Evolutionary conservation across 2,797 vertebrate genomes (phyloP).

Genomic region (Heteromormyrus szaboi): DNA sequence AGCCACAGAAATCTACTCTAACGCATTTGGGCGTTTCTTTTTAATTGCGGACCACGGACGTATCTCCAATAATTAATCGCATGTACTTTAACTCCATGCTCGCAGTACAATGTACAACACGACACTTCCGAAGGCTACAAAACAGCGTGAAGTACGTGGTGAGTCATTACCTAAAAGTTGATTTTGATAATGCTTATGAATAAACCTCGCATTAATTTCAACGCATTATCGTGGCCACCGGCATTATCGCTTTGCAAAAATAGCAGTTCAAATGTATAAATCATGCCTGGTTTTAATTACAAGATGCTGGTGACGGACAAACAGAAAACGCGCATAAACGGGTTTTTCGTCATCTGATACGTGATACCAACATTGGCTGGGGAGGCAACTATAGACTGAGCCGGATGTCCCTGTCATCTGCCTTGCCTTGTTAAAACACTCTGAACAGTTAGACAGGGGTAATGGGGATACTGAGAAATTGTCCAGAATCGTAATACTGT

Average conservation of each 20-base stretch:
- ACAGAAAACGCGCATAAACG: not conserved
- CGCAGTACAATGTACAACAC: not conserved
- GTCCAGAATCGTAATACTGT: not conserved
- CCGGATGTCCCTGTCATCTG: not conserved
- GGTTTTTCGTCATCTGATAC: not conserved
- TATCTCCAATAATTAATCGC: not conserved
- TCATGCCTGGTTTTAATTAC: not conserved
- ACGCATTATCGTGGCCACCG: not conserved
- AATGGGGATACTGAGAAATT: not conserved
- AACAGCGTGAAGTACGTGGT: not conserved
- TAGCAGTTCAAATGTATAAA: not conserved
- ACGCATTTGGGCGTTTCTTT: not conserved
- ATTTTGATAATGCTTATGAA: conserved; percentile 1
- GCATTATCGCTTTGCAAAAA: not conserved
- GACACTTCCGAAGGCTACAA: not conserved
- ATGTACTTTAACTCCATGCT: not conserved
- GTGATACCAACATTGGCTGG: not conserved
- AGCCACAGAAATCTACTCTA: not conserved
- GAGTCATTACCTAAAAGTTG: not conserved
- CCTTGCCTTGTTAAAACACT: not conserved
- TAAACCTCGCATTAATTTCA: not conserved
- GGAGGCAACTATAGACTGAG: not conserved
- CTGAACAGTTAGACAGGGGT: not conserved
- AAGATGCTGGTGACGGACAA: not conserved
- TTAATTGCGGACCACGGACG: not conserved